Evolutionary conservation across 2,888 invertebrate genomes (phyloP), one percentile per base, ranked within the genome.

Genomic region (Dilophus febrilis): DNA sequence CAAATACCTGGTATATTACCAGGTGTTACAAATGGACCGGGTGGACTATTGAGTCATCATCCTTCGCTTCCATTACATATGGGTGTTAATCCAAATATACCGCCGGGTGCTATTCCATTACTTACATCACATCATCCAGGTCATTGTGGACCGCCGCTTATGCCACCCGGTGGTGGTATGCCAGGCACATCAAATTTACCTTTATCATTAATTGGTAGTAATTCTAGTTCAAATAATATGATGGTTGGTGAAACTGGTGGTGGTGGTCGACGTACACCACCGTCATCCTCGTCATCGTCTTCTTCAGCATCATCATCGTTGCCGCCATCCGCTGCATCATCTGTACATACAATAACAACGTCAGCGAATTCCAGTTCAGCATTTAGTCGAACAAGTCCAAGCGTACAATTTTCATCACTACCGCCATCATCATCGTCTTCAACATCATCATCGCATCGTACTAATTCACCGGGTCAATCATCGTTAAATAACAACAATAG

Each of bases 341-440:
- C 59, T 38, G 58, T 56, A 49, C 59, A 58, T 48, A 57, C 14
- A 63, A 35, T 60, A 39, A 59, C 64, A 14, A 38, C 43, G 13
- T 35, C 38, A 7, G 35, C 42, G 12, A 40, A n/a, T 14, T 31
- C 37, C 10, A 42, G 35, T 35, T 40, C 44, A 27, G 41, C 44
- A 50, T 61, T 64, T 45, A 64, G 64, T 47, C 56, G 64, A 43
- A 58, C 64, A 45, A 63, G 63, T 53, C 64, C 64, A 38, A 61
- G 58, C 49, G 61, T 63, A 40, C 62, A 61, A 50, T 49, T 45
- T 26, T 53, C 52, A 32, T 51, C 49, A 11, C 13, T 38, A n/a
- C 40, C 37, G 46, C 49, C 35, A 37, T 40, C 37, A 6, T 22
- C 22, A 22, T 31, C 40, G 35, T 40, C 37, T 22, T 22, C 22